Evolutionary conservation across 2,113 vertebrate species (phyloP), one percentile per base, ranked within the genome.

Genomic region (Hippocampus comes): DNA sequence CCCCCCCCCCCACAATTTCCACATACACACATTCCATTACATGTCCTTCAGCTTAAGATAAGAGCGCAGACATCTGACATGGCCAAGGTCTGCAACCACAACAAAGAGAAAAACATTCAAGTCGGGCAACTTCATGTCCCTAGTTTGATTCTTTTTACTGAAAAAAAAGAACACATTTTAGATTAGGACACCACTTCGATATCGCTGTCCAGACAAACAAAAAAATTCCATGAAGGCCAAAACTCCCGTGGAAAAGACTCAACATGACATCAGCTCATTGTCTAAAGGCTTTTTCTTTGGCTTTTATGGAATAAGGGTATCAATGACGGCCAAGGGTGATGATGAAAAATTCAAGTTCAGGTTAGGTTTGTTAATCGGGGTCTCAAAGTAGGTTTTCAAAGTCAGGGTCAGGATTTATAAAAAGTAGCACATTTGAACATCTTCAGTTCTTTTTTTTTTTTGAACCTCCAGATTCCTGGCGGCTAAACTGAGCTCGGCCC

Each of bases 1-100:
- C n/a, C n/a, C 21, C 7, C 55, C 23, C 23, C 56, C 14, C 1
- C 57, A 17, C 25, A 60, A 5, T 27, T 9, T 5, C 56, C n/a
- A n/a, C n/a, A n/a, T n/a, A 25, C 11, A 30, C 12, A 30, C 15
- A 61, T 61, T 61, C 27, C 59, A 34, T 14, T 17, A 8, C 14
- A 34, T 30, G 43, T 60, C 82, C 85, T 86, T 84, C 74, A 74
- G 55, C 59, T 57, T 17, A 48, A 76, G 80, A 87, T 79, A 83
- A 85, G 77, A 74, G 42, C 21, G 7, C 79, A 86, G 73, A 83
- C 53, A 56, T n/a, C 53, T 56, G 53, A 56, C 25, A 17, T 61
- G 8, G 27, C 59, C 59, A 61, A 34, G 59, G 59, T 34, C 53
- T 51, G 5, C 49, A 51, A 51, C 4, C 23, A 59, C 12, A 14